Evolutionary conservation across 2,113 vertebrate species (phyloP).

Genomic region (Halichoeres trimaculatus): DNA sequence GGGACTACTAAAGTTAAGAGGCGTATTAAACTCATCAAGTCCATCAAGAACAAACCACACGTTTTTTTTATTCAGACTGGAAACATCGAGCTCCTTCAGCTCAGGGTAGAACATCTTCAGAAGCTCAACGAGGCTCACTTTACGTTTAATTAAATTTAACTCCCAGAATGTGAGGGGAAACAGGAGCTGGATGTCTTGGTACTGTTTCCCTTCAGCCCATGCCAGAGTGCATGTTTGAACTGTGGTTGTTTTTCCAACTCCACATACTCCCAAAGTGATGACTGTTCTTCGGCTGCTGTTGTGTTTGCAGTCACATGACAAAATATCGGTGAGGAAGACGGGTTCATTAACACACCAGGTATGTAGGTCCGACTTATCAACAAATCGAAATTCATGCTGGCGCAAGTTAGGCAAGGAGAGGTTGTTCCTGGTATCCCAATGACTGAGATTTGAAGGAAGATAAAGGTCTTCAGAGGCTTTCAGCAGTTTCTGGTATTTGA

Average conservation of each 20-base stretch:
- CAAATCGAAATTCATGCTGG: conserved; percentile 32
- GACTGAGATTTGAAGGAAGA: conserved; percentile 27
- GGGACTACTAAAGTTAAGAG: conserved; percentile 24
- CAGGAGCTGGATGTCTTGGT: conserved; percentile 31
- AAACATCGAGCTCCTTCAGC: conserved; percentile 18
- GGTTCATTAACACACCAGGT: fast-evolving
- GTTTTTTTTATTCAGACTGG: conserved; percentile 11
- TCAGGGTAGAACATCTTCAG: conserved; percentile 54
- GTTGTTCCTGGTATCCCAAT: fast-evolving
- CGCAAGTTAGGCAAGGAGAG: neutral
- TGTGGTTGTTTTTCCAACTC: conserved; percentile 57
- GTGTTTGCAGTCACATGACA: conserved; percentile 31
- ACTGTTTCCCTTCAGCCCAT: conserved; percentile 48
- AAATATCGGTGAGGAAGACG: neutral
- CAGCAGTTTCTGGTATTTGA: conserved; percentile 47
- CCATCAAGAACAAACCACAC: conserved; percentile 66
- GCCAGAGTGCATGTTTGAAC: conserved; percentile 53
- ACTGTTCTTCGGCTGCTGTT: conserved; percentile 15
- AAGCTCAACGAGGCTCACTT: conserved; percentile 47
- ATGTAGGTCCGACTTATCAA: conserved; percentile 20
- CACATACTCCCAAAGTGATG: conserved; percentile 50
- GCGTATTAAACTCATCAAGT: conserved; percentile 36
- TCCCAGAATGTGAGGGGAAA: conserved; percentile 64
- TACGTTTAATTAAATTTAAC: conserved; percentile 33
- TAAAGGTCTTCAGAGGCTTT: neutral